Base-by-base conservation (phyloP, 2,888 invertebrate genomes). In the Rhodophaea formosa region DNA sequence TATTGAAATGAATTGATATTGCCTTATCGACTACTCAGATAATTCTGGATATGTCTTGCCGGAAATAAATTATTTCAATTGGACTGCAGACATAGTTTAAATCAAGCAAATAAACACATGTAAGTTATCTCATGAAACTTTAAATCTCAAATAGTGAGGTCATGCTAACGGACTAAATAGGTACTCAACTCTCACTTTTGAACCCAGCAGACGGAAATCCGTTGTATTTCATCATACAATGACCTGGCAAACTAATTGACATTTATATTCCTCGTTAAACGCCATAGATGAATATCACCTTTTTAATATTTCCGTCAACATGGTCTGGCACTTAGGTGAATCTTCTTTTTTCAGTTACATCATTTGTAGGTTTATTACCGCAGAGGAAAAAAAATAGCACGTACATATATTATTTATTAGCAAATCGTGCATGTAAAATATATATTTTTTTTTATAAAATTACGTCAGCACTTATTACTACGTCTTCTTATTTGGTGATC, bases 151-250 rank as follows among this genome's bases (percentile, higher is more conserved):
- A 30, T 15, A 55, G 35, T 45, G 29, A 17, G 32, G 45, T 44
- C n/a, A 16, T 17, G 35, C 17, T 17, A 46, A 55, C 16, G 39
- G 17, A 23, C 42, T 55, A 45, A 55, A 32, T 54, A 44, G 29
- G 8, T 45, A 55, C 45, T 32, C 17, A 32, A 35, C 54, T 55
- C 54, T 55, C 54, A 45, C 54, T 55, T 55, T 55, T 45, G 17
- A 55, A 45, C 45, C 16, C 32, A 30, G 8, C 45, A 35, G 15
- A 45, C 45, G 54, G 54, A 54, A 54, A 54, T 46, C 35, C 54
- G 32, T 17, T 32, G 54, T 30, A 44, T 55, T 55, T 55, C 54
- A 16, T 29, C 54, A 55, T 23, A 55, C 45, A 45, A 44, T 55
- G 45, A 55, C 54, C 54, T 46, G 54, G 30, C 17, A 35, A 32